phyloP scores from a whole-genome alignment of 2,888 invertebrate genomes.

The Malthinus flaveolus region DNA sequence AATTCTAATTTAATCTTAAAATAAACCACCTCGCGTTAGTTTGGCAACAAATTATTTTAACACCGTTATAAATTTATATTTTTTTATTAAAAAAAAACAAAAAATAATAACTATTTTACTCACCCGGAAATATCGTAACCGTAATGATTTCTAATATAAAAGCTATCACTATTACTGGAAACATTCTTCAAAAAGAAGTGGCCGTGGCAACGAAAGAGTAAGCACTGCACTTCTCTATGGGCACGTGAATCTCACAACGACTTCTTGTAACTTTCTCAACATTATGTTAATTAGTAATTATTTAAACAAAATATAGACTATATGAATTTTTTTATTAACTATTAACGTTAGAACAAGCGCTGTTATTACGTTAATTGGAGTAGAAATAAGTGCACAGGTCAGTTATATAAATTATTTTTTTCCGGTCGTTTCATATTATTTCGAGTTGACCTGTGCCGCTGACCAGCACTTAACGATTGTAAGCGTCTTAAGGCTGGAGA shows the following conservation, averaged over 20 bases:
- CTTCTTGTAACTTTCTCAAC: constrained; percentile 24
- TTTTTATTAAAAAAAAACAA: too few species aligned
- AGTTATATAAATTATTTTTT: not conserved
- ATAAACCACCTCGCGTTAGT: too few species aligned
- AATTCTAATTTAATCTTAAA: too few species aligned
- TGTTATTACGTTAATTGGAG: not conserved
- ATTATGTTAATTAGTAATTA: constrained; percentile 16
- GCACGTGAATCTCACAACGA: constrained; percentile 17
- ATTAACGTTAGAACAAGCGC: too few species aligned
- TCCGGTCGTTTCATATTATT: too few species aligned
- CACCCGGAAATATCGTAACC: constrained; percentile 24
- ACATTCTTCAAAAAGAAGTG: constrained; percentile 19
- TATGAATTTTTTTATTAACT: too few species aligned
- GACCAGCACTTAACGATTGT: too few species aligned
- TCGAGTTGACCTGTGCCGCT: too few species aligned
- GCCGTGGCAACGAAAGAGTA: constrained; percentile 25
- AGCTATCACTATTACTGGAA: constrained; percentile 12
- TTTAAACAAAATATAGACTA: not conserved
- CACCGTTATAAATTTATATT: too few species aligned
- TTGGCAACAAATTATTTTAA: too few species aligned
- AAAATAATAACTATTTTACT: not conserved
- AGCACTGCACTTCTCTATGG: constrained; percentile 23
- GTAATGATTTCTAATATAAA: constrained; percentile 8
- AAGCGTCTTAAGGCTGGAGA: too few species aligned
- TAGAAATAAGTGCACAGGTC: not conserved